A percentile compares a stretch with the other conserved stretches of the same genome.
Conservation (phyloP, 2,888 invertebrate genomes). For the Cyaniris semiargus region DNA sequence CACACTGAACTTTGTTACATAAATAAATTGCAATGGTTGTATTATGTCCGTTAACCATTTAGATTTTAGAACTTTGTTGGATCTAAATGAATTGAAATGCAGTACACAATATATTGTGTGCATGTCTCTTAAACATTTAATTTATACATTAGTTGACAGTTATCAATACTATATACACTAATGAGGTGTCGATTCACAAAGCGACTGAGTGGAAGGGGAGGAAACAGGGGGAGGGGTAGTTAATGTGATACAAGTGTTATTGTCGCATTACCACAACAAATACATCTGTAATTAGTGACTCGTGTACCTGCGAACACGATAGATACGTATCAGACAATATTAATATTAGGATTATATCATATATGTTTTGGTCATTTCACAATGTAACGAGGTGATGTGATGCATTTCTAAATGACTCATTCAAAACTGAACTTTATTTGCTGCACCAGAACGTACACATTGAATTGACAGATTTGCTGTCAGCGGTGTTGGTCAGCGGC, state of each 20-base stretch:
- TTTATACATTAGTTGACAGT: background rate
- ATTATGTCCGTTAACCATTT: too few species aligned
- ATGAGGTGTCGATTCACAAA: slow-evolving; percentile 15
- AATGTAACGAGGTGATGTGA: background rate
- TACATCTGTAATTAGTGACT: background rate
- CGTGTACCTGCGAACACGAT: background rate
- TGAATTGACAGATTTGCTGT: too few species aligned
- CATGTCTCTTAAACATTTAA: background rate
- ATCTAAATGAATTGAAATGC: too few species aligned
- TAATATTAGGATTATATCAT: background rate
- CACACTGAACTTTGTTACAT: too few species aligned
- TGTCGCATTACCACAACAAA: background rate
- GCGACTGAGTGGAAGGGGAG: background rate
- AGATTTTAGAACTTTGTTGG: too few species aligned
- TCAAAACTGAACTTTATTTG: too few species aligned
- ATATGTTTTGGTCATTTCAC: background rate
- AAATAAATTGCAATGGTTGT: too few species aligned
- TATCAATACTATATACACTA: background rate
- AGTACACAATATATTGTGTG: too few species aligned
- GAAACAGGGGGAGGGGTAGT: background rate
- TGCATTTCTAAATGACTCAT: background rate
- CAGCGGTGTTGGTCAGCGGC: too few species aligned
- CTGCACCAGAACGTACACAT: too few species aligned
- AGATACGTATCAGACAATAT: background rate
- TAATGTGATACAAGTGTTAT: slow-evolving; percentile 19